phyloP scores from a whole-genome alignment of 1,140 invertebrate species.

The Melanaphis sacchari region DNA sequence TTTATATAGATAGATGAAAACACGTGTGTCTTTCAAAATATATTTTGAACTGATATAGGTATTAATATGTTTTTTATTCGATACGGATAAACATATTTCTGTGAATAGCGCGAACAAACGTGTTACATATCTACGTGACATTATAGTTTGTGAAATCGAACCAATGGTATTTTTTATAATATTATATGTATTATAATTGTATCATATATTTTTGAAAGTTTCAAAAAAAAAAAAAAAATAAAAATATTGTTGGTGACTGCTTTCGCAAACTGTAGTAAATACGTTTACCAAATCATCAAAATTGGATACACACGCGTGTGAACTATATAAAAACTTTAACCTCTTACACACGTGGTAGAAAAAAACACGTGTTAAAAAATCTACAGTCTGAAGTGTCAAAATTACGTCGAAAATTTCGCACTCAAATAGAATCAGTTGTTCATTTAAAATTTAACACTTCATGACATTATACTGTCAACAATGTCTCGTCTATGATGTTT shows the following conservation, averaged over 20 bases:
- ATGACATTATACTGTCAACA: background rate
- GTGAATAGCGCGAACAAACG: background rate
- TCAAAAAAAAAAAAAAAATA: background rate
- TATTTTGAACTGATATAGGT: background rate
- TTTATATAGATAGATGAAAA: background rate
- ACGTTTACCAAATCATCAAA: background rate
- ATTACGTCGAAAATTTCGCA: background rate
- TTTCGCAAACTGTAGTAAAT: background rate
- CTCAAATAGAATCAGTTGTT: background rate
- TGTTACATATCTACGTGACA: conserved; percentile 20
- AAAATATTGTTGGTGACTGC: background rate
- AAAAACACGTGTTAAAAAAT: background rate
- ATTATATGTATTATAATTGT: conserved; percentile 17
- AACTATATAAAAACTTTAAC: conserved; percentile 19
- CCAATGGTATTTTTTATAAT: background rate
- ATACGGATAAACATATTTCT: background rate
- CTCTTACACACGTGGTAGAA: background rate
- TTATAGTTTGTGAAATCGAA: conserved; percentile 18
- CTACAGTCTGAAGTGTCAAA: background rate
- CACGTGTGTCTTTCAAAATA: background rate
- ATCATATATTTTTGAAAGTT: conserved; percentile 16
- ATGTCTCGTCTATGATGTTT: background rate
- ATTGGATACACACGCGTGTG: conserved; percentile 7
- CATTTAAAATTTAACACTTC: conserved; percentile 11
- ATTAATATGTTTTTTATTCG: background rate